phyloP scores from a whole-genome alignment of 1,140 invertebrate species.

The Bombus cullumanus region DNA sequence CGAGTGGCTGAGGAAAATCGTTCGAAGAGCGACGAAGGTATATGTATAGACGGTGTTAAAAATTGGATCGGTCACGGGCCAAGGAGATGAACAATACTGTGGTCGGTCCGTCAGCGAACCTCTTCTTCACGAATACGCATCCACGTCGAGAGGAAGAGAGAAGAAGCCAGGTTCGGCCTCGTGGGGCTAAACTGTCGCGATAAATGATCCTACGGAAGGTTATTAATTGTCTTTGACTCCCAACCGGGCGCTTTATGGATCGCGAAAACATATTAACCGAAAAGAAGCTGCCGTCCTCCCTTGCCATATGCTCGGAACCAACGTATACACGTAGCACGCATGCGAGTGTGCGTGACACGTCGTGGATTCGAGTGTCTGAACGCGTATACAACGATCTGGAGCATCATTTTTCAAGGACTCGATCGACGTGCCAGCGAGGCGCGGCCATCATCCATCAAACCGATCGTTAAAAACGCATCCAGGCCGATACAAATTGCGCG shows the following conservation, averaged over 20 bases:
- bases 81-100: slow-evolving; percentile 79
- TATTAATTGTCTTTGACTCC: slow-evolving; percentile 82
- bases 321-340: background rate
- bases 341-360: background rate
- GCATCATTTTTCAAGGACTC: slow-evolving; percentile 82
- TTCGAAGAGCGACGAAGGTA: slow-evolving; percentile 2
- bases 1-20: slow-evolving; percentile 71
- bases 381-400: slow-evolving; percentile 55
- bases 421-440: slow-evolving; percentile 69
- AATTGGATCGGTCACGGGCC: slow-evolving; percentile 82
- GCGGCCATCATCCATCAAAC: slow-evolving; percentile 79
- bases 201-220: slow-evolving; percentile 82
- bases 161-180: slow-evolving; percentile 25
- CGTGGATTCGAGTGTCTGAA: slow-evolving; percentile 33
- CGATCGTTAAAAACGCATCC: slow-evolving; percentile 82
- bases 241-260: slow-evolving; percentile 77
- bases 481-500: slow-evolving; percentile 78
- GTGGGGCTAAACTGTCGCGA: slow-evolving; percentile 81
- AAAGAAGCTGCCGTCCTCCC: slow-evolving; percentile 63
- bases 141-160: background rate
- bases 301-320: slow-evolving; percentile 54
- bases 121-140: slow-evolving; percentile 37
- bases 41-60: slow-evolving; percentile 74
- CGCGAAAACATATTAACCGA: slow-evolving; percentile 80
- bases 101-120: slow-evolving; percentile 57